A percentile compares a stretch with the other conserved stretches of the same genome.
Evolutionary conservation across 2,888 invertebrate genomes (phyloP).

Genomic region (Tenthredo distinguenda): DNA sequence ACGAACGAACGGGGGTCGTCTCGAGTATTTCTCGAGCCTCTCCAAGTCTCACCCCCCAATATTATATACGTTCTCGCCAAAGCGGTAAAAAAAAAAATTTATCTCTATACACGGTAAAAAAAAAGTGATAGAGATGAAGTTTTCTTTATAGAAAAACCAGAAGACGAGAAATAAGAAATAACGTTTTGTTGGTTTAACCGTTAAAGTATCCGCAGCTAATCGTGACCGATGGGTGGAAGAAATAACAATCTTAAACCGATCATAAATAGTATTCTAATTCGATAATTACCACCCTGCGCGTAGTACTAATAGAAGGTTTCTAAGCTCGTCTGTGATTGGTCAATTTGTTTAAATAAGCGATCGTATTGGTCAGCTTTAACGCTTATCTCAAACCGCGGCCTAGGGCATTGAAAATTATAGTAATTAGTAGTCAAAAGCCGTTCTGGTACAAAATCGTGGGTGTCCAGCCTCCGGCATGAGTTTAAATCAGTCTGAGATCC

Average conservation of each 20-base stretch:
- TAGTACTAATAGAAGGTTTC: slow-evolving; percentile 36
- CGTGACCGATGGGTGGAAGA: neutral
- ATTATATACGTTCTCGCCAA: neutral
- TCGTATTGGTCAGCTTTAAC: slow-evolving; percentile 53
- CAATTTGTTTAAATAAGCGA: slow-evolving; percentile 65
- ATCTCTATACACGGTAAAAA: neutral
- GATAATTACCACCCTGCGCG: slow-evolving; percentile 62
- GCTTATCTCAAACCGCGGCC: slow-evolving; percentile 56
- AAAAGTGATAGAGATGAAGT: neutral
- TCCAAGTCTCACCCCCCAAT: neutral
- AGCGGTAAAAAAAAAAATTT: neutral
- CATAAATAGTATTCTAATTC: slow-evolving; percentile 66
- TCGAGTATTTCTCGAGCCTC: slow-evolving; percentile 32
- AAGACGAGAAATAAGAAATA: neutral
- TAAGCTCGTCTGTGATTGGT: slow-evolving; percentile 60
- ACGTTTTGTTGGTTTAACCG: neutral
- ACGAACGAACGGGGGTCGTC: neutral
- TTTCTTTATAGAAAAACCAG: neutral
- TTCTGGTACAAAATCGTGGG: slow-evolving; percentile 47
- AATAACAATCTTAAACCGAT: slow-evolving; percentile 12
- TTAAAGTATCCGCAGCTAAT: neutral
- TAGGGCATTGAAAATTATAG: slow-evolving; percentile 62
- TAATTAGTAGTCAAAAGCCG: slow-evolving; percentile 62
- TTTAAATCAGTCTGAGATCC: slow-evolving; percentile 49
- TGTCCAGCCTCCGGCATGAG: slow-evolving; percentile 45